Evolutionary conservation across 2,113 vertebrate genomes (phyloP).

Genomic region (Dicentrarchus labrax): DNA sequence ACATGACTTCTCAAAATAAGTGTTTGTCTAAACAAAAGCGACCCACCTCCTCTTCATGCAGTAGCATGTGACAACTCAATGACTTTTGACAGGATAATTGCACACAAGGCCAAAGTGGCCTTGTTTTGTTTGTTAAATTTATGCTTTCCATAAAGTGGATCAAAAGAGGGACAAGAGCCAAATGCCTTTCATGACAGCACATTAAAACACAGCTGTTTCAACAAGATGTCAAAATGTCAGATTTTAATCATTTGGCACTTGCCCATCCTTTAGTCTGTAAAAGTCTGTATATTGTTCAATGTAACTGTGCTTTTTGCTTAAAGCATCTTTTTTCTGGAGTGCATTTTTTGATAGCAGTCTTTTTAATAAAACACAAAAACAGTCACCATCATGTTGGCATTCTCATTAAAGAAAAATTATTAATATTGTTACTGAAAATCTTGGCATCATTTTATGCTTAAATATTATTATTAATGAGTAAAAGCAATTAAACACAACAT

Average conservation of each 20-base stretch:
- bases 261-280: not conserved
- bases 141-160: not conserved
- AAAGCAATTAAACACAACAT: slow-evolving; percentile 15
- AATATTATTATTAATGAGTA: not conserved
- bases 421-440: not conserved
- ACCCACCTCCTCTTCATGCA: not conserved
- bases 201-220: not conserved
- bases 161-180: not conserved
- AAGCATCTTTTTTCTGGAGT: not conserved
- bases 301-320: not conserved
- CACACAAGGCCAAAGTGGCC: not conserved
- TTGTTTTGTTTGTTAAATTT: not conserved
- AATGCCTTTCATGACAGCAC: not conserved
- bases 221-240: not conserved
- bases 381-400: not conserved
- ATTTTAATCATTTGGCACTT: not conserved
- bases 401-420: not conserved
- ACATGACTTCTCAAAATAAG: slow-evolving; percentile 17
- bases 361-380: not conserved
- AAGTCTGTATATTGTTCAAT: not conserved
- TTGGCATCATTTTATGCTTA: not conserved
- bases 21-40: slow-evolving; percentile 41
- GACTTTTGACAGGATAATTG: slow-evolving; percentile 6
- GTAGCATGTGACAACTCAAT: not conserved
- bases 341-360: not conserved